A percentile compares a stretch with the other conserved stretches of the same genome.
phyloP scores from a whole-genome alignment of 2,888 invertebrate genomes.

The Drosophila villosipedis region DNA sequence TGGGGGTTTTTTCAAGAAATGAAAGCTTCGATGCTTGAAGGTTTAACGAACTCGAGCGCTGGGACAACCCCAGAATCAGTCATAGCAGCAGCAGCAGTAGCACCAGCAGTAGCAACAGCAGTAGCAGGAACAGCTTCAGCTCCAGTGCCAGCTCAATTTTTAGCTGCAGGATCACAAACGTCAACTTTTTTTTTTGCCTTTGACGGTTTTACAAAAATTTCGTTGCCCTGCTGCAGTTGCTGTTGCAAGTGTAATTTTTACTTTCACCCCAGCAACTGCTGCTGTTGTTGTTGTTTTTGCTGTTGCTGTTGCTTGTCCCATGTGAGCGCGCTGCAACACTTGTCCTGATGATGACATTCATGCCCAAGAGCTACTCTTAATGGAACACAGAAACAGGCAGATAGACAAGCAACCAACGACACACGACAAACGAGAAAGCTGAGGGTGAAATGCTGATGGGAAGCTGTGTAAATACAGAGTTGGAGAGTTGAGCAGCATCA shows the following conservation, averaged over 20 bases:
- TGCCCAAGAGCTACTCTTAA: conserved; percentile 78
- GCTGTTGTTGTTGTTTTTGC: conserved; percentile 6
- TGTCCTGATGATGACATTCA: conserved; percentile 79
- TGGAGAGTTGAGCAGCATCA: neutral
- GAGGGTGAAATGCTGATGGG: conserved; percentile 16
- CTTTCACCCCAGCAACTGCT: conserved; percentile 68
- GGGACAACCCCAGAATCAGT: conserved; percentile 24
- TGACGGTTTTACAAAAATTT: conserved; percentile 21
- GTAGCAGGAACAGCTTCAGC: conserved; percentile 13
- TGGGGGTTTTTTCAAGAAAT: conserved; percentile 64
- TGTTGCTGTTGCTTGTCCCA: conserved; percentile 39
- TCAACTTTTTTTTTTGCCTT: conserved; percentile 37
- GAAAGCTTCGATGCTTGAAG: conserved; percentile 76
- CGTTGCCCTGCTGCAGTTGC: conserved; percentile 20
- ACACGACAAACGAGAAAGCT: conserved; percentile 16
- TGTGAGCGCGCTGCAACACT: conserved; percentile 63
- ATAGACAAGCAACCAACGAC: conserved; percentile 50
- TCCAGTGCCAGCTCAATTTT: conserved; percentile 37
- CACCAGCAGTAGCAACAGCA: neutral
- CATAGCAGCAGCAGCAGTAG: neutral
- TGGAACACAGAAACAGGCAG: conserved; percentile 57
- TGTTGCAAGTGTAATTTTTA: conserved; percentile 71
- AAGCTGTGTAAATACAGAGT: conserved; percentile 22
- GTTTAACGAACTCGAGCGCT: conserved; percentile 70
- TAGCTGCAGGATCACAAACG: conserved; percentile 68